These are phyloP conservation scores for Eupelmus urozonus DNA, from an alignment of 2,888 invertebrate species.

Conservation along the genomic window DNA sequence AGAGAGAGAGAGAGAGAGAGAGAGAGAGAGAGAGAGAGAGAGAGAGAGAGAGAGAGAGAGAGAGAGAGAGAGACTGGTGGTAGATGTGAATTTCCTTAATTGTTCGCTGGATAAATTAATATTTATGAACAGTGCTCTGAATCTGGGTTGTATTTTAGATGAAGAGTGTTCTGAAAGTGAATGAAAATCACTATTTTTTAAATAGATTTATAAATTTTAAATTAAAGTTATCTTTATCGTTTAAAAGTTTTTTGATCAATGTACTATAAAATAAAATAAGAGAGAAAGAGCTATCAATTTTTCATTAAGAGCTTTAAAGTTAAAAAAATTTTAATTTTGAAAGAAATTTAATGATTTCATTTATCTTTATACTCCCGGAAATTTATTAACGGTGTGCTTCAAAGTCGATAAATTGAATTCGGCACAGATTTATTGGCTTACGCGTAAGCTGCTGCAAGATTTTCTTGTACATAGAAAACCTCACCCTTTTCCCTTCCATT, in stretches of 20 bases:
- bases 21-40: too few relatives aligned
- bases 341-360: too few relatives aligned
- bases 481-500: not conserved
- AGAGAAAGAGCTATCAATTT: too few relatives aligned
- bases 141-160: not conserved
- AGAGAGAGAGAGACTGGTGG: not conserved
- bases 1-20: not conserved
- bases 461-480: not conserved
- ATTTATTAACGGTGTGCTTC: not conserved
- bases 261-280: too few relatives aligned
- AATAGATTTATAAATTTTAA: too few relatives aligned
- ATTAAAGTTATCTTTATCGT: too few relatives aligned
- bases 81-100: slow-evolving; percentile 33
- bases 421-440: not conserved
- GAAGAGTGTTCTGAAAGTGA: too few relatives aligned
- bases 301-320: too few relatives aligned
- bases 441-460: not conserved
- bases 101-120: slow-evolving; percentile 33
- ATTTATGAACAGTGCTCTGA: slow-evolving; percentile 19
- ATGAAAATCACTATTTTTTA: too few relatives aligned
- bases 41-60: slow-evolving; percentile 8
- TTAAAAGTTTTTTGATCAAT: too few relatives aligned
- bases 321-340: too few relatives aligned
- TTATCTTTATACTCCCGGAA: too few relatives aligned
- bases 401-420: slow-evolving; percentile 9